Evolutionary conservation across 1,140 invertebrate genomes (phyloP), one percentile per base, ranked within the genome.

Genomic region (Acromyrmex echinatior): DNA sequence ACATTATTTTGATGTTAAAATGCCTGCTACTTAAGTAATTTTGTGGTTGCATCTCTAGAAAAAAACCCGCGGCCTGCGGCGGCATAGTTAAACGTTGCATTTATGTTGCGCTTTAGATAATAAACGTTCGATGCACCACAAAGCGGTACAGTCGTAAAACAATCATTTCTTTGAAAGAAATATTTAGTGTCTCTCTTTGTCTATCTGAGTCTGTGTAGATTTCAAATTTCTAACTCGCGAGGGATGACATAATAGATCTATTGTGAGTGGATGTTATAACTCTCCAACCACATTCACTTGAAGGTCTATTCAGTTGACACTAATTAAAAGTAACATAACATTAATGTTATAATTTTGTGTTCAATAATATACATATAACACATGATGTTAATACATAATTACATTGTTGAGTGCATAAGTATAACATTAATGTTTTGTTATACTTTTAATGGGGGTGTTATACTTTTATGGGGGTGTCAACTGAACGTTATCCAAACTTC

Each of bases 41-140:
- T 88, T n/a, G 82, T 78, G 87, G 79, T 74, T 60, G 79, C 78
- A 92, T 85, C 77, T 88, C 77, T 88, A 80, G 82, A 88, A 31
- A 80, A 86, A 88, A 88, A 90, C 71, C 78, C 87, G 21, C 6
- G 77, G 81, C 70, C 86, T 87, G 62, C 78, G 71, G 87, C 86
- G 87, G 88, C 77, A 84, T 89, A 90, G 86, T 87, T 87, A 92
- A 84, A 91, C 86, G 89, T 91, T 90, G 90, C 84, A 86, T 89
- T 89, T 92, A 66, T 89, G 9, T 73, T 45, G 25, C 86, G 73
- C 62, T 86, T 86, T 88, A 86, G 89, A 90, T 92, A 91, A 93
- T 92, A 87, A 92, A 90, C 39, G 77, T 84, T 87, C 53, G 58
- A 86, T 81, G 86, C 87, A 87, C 58, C 31, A 80, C 3, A 25